Percentiles rank a stretch among this genome's conserved stretches.
Conservation (phyloP, 1,140 invertebrate genomes). For the Drosophila sproati region DNA sequence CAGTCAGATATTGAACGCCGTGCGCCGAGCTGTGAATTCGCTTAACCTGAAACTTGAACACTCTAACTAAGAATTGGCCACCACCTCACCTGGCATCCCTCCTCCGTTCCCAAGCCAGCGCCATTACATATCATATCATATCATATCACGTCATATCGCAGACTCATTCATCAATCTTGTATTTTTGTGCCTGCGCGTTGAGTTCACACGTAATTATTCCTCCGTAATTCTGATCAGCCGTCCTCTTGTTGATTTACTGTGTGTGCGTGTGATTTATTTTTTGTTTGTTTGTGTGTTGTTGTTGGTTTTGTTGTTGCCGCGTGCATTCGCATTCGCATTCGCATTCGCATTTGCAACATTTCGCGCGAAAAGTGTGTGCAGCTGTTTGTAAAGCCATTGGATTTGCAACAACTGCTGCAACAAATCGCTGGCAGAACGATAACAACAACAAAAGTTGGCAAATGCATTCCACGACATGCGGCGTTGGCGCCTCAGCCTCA, state of each 20-base stretch:
- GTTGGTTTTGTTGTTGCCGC: slow-evolving; percentile 34
- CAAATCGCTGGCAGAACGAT: slow-evolving; percentile 29
- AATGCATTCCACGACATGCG: slow-evolving; percentile 83
- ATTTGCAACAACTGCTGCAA: slow-evolving; percentile 31
- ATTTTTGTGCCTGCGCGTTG: slow-evolving; percentile 14
- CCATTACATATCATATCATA: neutral
- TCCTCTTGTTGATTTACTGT: neutral
- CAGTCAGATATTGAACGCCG: slow-evolving; percentile 73
- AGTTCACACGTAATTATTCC: slow-evolving; percentile 15
- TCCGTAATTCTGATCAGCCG: neutral
- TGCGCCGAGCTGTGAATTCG: slow-evolving; percentile 56
- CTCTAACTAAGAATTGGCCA: neutral
- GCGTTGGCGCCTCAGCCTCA: slow-evolving; percentile 74
- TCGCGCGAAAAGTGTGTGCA: slow-evolving; percentile 36
- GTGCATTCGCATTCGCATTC: slow-evolving; percentile 21
- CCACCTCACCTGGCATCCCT: neutral
- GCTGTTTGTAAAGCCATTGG: slow-evolving; percentile 24
- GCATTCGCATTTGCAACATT: slow-evolving; percentile 26
- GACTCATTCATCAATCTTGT: slow-evolving; percentile 7
- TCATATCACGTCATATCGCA: no score
- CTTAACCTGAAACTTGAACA: slow-evolving; percentile 14
- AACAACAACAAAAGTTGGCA: slow-evolving; percentile 55
- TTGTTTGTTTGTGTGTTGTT: slow-evolving; percentile 5
- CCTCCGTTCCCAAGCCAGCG: no score
- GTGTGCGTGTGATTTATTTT: slow-evolving; percentile 1